Evolutionary conservation across 2,113 vertebrate species (phyloP).

Genomic region (Podocnemis expansa): DNA sequence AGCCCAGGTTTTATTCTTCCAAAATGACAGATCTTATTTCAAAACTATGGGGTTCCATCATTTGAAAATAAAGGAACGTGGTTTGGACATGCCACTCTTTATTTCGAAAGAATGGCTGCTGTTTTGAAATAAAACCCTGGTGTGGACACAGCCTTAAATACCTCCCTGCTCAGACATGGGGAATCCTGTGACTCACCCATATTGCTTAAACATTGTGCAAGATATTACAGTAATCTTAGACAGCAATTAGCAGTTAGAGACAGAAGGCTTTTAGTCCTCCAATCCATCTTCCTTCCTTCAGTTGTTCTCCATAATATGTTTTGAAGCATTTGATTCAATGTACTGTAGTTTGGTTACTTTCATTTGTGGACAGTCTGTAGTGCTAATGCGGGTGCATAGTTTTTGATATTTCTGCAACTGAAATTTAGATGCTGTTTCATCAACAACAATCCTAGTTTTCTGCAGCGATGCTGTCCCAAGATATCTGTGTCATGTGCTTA

Average conservation of each 20-base stretch:
- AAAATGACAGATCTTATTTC: no score
- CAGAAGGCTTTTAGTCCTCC: background rate
- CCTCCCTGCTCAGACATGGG: fast-evolving
- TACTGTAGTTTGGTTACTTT: background rate
- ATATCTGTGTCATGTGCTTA: background rate
- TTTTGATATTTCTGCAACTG: background rate
- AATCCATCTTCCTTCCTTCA: no score
- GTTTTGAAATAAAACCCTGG: no score
- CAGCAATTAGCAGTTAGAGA: background rate
- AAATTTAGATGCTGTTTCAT: background rate
- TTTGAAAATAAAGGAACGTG: no score
- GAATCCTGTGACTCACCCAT: background rate
- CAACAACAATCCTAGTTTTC: background rate
- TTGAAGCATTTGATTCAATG: background rate
- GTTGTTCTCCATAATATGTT: background rate
- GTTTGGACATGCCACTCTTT: no score
- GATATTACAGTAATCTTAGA: background rate
- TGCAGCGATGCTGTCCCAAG: background rate
- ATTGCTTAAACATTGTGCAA: background rate
- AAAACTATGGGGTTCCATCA: no score
- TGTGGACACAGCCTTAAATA: no score
- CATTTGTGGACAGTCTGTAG: background rate
- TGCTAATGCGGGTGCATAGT: background rate
- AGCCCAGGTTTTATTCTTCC: no score
- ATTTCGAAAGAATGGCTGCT: no score